Base-by-base conservation (phyloP, 1,140 invertebrate genomes). In the Heliconius hermathena region DNA sequence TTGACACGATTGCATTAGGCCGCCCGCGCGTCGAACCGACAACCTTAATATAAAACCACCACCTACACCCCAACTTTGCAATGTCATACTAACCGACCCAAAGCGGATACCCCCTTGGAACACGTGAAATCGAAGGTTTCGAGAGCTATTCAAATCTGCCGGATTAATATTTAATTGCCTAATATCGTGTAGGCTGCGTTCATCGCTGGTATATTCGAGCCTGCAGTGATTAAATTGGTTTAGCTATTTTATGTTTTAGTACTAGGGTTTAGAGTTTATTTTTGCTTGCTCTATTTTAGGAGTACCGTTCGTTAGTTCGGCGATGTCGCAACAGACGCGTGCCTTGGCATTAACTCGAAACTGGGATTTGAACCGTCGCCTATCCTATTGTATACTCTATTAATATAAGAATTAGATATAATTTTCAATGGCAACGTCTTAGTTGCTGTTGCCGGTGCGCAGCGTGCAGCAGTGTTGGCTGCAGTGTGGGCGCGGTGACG, bases 271-370 rank as follows among this genome's bases (percentile, higher is more conserved):
- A 66, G 60, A 26, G 22, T 29, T 29, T 6, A 29, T 29, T 29
- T 66, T 66, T 29, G 60, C 4, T 29, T 66, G 54, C 0, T 22
- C 54, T 13, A 36, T 11, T 66, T 66, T 16, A 13, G 22, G 26
- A 66, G 60, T 66, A 66, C 83, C 83, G 80, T 88, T 88, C 87
- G 84, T 84, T 85, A 85, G 84, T 83, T 83, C 76, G 49, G 38
- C 78, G 81, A 71, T 93, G 91, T 92, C 83, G 91, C 85, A 93
- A 92, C 85, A 85, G 87, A 88, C 91, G 88, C 90, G 90, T 91
- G 89, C 87, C 89, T 83, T 75, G 82, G 76, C 82, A 73, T 86
- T 87, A 88, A 82, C 74, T 86, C 78, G 79, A 80, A 73, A 72
- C 72, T 76, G 75, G 77, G 76, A 73, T 79, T 76, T 13, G 26